Evolutionary conservation across 2,888 invertebrate species (phyloP).

Genomic region (Drosophila monieri): DNA sequence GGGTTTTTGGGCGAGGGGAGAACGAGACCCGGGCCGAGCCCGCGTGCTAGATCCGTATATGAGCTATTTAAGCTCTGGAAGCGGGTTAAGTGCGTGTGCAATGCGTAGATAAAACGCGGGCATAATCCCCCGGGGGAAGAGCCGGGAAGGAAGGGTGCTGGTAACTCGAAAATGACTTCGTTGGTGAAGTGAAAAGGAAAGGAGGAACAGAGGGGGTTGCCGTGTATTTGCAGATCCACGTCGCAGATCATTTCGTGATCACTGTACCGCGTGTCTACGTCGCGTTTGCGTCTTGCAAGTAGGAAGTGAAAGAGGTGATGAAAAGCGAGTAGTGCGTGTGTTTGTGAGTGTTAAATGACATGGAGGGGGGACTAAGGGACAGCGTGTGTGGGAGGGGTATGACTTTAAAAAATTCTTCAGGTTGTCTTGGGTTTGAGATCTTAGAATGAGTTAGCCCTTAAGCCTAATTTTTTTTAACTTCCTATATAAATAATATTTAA

Average conservation of each 20-base stretch:
- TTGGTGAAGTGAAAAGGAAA: slow-evolving; percentile 72
- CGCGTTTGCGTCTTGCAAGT: slow-evolving; percentile 71
- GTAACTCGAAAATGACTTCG: slow-evolving; percentile 75
- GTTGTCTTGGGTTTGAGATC: not conserved
- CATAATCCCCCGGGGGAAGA: slow-evolving; percentile 1
- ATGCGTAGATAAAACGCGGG: slow-evolving; percentile 65
- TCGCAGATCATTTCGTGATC: slow-evolving; percentile 37
- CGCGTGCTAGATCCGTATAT: slow-evolving; percentile 51
- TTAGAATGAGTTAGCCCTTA: not conserved
- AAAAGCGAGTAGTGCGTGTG: slow-evolving; percentile 54
- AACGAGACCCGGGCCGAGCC: slow-evolving; percentile 17
- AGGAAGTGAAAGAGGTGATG: slow-evolving; percentile 82
- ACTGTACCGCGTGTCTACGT: slow-evolving; percentile 5
- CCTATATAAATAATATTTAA: not conserved
- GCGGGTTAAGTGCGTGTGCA: slow-evolving; percentile 81
- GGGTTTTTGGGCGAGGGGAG: not conserved
- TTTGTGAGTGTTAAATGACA: slow-evolving; percentile 69
- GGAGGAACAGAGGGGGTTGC: slow-evolving; percentile 37
- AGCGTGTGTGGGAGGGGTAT: slow-evolving; percentile 21
- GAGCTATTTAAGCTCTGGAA: slow-evolving; percentile 58
- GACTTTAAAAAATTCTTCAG: slow-evolving; percentile 6
- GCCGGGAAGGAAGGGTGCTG: slow-evolving; percentile 33
- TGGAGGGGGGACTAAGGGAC: slow-evolving; percentile 26
- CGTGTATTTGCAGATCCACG: slow-evolving; percentile 42
- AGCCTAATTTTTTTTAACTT: too few relatives aligned